phyloP scores from a whole-genome alignment of 1,140 invertebrate genomes.

The Saccostrea cuccullata region DNA sequence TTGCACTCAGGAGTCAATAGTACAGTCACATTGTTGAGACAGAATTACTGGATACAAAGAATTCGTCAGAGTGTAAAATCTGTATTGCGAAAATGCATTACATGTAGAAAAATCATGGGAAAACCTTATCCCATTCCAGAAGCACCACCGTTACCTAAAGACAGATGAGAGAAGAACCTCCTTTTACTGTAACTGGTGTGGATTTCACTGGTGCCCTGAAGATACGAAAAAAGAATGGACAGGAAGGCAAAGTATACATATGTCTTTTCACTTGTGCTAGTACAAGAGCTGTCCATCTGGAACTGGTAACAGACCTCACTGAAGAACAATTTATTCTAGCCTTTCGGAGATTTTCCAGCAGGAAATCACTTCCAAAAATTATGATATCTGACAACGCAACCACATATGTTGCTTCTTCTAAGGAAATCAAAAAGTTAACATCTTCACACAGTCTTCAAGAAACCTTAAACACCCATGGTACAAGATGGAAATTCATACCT shows the following conservation, averaged over 20 bases:
- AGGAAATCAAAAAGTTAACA: slow-evolving; percentile 24
- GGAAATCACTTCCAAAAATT: slow-evolving; percentile 43
- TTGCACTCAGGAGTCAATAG: slow-evolving; percentile 26
- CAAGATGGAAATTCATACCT: slow-evolving; percentile 43
- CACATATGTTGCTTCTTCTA: slow-evolving; percentile 29
- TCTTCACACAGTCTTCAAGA: not conserved
- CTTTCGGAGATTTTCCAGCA: too few species aligned
- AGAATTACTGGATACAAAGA: slow-evolving; percentile 41
- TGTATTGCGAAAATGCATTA: slow-evolving; percentile 39
- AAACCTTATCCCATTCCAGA: slow-evolving; percentile 41
- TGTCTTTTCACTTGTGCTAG: slow-evolving; percentile 51
- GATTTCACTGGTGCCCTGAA: slow-evolving; percentile 46
- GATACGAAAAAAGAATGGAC: slow-evolving; percentile 7
- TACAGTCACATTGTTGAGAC: slow-evolving; percentile 22
- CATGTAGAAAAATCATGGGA: slow-evolving; percentile 12
- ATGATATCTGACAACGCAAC: slow-evolving; percentile 51
- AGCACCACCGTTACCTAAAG: slow-evolving; percentile 45
- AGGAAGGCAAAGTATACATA: slow-evolving; percentile 40
- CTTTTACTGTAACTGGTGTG: slow-evolving; percentile 50
- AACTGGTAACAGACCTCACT: slow-evolving; percentile 43
- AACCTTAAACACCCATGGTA: not conserved
- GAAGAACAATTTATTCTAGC: slow-evolving; percentile 46
- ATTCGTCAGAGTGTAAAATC: slow-evolving; percentile 37
- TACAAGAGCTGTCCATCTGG: slow-evolving; percentile 46
- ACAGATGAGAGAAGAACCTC: slow-evolving; percentile 16